Evolutionary conservation across 1,140 invertebrate species (phyloP).

Genomic region (Caenorhabditis brenneri): DNA sequence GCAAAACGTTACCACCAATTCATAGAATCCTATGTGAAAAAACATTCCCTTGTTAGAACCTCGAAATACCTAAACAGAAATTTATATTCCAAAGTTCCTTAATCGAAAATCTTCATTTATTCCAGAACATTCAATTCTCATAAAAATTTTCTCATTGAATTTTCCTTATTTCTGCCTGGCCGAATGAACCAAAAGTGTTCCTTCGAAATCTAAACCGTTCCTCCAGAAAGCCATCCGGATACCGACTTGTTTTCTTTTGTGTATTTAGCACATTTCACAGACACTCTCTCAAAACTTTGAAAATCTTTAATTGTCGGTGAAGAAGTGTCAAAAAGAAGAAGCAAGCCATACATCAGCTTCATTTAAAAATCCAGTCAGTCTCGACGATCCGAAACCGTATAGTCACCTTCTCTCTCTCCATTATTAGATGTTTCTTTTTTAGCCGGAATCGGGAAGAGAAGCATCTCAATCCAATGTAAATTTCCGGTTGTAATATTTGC

Average conservation of each 20-base stretch:
- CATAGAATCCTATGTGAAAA: too few relatives aligned
- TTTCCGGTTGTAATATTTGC: slow-evolving; percentile 25
- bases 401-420: background rate
- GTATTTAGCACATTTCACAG: background rate
- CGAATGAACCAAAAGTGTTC: too few relatives aligned
- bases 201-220: too few relatives aligned
- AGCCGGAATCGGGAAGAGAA: slow-evolving; percentile 20
- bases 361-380: background rate
- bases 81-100: too few relatives aligned
- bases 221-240: background rate
- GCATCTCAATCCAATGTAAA: background rate
- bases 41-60: too few relatives aligned
- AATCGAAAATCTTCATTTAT: too few relatives aligned
- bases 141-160: too few relatives aligned
- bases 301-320: background rate
- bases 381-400: background rate
- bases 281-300: background rate
- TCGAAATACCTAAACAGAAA: too few relatives aligned
- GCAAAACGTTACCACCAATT: too few relatives aligned
- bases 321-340: background rate
- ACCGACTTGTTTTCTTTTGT: background rate
- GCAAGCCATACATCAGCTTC: background rate
- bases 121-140: too few relatives aligned
- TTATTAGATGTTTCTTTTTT: slow-evolving; percentile 8
- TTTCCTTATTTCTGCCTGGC: too few relatives aligned